These are phyloP conservation scores for Drosophila ficusphila DNA, from an alignment of 1,140 invertebrate genomes.

Conservation along the genomic window DNA sequence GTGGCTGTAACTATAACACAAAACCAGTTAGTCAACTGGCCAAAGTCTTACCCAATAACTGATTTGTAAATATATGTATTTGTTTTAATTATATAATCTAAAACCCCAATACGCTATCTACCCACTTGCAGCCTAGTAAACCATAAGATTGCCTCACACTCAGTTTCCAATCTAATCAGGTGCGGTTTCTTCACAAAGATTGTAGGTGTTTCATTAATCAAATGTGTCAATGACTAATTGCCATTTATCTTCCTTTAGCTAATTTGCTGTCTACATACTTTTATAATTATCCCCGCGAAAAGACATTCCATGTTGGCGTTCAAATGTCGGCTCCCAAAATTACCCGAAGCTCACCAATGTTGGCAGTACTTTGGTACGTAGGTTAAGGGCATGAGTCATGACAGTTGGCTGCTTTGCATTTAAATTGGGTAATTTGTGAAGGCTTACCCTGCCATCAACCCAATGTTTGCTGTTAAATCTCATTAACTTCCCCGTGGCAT, in stretches of 20 bases:
- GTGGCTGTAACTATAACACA: constrained; percentile 19
- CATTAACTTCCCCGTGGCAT: constrained; percentile 35
- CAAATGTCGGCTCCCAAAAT: constrained; percentile 31
- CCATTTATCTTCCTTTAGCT: constrained; percentile 13
- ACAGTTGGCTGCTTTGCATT: constrained; percentile 32
- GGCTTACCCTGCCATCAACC: not conserved
- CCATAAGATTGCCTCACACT: constrained; percentile 9
- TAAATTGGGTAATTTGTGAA: constrained; percentile 45
- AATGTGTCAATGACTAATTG: constrained; percentile 41
- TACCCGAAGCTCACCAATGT: not conserved
- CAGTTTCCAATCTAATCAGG: constrained; percentile 10
- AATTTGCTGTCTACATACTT: constrained; percentile 32
- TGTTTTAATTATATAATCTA: constrained; percentile 44
- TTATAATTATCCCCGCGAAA: constrained; percentile 21
- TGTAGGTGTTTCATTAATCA: constrained; percentile 39
- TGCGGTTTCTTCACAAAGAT: constrained; percentile 33
- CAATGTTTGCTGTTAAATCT: constrained; percentile 32
- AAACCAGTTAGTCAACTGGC: constrained; percentile 46
- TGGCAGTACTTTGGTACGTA: constrained; percentile 14
- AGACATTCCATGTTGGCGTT: constrained; percentile 39
- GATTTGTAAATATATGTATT: constrained; percentile 39
- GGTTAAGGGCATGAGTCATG: constrained; percentile 47
- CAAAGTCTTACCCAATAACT: constrained; percentile 44
- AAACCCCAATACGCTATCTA: not conserved
- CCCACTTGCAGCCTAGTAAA: constrained; percentile 36